phyloP scores from a whole-genome alignment of 2,797 vertebrate species.

The Eutrigla gurnardus region DNA sequence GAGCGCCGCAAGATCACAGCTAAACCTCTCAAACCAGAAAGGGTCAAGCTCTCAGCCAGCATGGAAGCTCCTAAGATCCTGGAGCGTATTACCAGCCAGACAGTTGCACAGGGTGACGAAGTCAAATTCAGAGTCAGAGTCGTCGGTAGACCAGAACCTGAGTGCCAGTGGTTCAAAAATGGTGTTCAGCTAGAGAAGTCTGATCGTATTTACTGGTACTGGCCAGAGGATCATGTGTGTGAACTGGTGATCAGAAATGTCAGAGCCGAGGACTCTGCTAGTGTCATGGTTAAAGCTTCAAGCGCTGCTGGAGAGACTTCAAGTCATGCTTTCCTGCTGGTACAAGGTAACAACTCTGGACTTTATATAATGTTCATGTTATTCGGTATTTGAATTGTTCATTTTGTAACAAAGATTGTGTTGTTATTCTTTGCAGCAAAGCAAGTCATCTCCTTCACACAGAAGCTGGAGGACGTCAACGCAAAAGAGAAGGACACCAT shows the following conservation, averaged over 20 bases:
- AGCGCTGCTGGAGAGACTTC: conserved; percentile 96
- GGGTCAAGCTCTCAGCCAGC: conserved; percentile 92
- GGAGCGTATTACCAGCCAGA: conserved; percentile 96
- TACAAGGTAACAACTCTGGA: conserved; percentile 89
- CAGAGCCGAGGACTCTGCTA: conserved; percentile 93
- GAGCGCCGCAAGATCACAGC: conserved; percentile 88
- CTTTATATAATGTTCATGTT: neutral
- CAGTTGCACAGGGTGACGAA: conserved; percentile 88
- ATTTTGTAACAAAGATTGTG: conserved; percentile 19
- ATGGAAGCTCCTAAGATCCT: conserved; percentile 99
- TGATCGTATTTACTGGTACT: conserved; percentile 94
- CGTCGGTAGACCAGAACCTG: conserved; percentile 94
- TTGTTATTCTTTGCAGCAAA: conserved; percentile 86
- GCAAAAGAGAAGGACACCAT: conserved; percentile 95
- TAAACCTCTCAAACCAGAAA: conserved; percentile 92
- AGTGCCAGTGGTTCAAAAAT: conserved; percentile 98
- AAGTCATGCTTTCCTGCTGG: conserved; percentile 95
- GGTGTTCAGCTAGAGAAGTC: conserved; percentile 94
- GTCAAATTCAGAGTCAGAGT: conserved; percentile 94
- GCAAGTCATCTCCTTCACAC: conserved; percentile 89
- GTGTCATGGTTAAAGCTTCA: conserved; percentile 97
- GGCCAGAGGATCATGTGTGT: conserved; percentile 97
- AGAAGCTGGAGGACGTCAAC: conserved; percentile 88
- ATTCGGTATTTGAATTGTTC: neutral
- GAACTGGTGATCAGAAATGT: conserved; percentile 95